Evolutionary conservation across 2,113 vertebrate genomes (phyloP).

Genomic region (Lasiurus cinereus): DNA sequence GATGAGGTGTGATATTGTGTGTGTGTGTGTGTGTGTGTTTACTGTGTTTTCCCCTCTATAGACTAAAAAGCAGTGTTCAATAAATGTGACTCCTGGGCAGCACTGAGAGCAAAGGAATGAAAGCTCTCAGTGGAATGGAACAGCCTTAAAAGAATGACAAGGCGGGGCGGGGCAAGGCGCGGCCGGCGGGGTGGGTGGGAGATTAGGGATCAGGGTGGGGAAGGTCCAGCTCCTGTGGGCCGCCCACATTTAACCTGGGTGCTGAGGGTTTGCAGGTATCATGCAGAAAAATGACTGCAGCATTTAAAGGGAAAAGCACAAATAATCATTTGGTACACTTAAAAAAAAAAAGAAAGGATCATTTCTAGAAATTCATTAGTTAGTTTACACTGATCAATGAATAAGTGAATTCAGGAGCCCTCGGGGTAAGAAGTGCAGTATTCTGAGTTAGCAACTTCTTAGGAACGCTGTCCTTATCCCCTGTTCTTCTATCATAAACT

Average conservation of each 20-base stretch:
- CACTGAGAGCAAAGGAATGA: neutral
- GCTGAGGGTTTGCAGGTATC: neutral
- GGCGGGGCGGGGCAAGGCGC: neutral
- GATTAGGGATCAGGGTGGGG: neutral
- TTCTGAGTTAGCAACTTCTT: neutral
- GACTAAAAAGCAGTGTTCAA: neutral
- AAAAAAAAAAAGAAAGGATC: neutral
- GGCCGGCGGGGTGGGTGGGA: neutral
- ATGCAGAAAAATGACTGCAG: rapidly evolving
- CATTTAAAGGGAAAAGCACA: neutral
- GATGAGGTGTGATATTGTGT: neutral
- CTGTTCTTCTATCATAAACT: constrained; percentile 5
- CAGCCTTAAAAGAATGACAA: neutral
- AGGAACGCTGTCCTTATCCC: neutral
- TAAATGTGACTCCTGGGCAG: neutral
- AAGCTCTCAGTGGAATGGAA: neutral
- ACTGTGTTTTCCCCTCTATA: neutral
- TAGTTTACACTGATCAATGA: neutral
- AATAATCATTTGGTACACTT: neutral
- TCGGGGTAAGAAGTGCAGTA: neutral
- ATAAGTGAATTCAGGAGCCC: neutral
- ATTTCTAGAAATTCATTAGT: neutral
- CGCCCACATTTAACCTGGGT: neutral
- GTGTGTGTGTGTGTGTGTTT: too few species aligned
- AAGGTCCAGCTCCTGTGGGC: neutral